These are phyloP conservation scores for Chaetophractus vellerosus DNA, from an alignment of 2,797 vertebrate genomes.

Conservation along the genomic window DNA sequence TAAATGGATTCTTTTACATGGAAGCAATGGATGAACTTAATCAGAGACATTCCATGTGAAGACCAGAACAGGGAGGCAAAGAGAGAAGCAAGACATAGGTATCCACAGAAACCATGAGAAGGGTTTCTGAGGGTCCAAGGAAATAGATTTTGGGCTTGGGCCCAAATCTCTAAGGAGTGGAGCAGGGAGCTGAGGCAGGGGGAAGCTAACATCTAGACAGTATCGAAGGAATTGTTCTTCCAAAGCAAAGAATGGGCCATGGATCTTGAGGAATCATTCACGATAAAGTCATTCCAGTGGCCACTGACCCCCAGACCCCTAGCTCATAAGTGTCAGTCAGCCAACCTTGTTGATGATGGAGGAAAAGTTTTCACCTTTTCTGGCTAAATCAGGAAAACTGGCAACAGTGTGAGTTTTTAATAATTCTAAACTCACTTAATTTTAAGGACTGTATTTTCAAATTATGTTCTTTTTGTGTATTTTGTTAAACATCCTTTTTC, in stretches of 20 bases:
- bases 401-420: neutral
- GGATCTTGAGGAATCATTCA: neutral
- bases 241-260: neutral
- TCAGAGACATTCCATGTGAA: neutral
- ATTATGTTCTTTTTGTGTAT: neutral
- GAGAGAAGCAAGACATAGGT: neutral
- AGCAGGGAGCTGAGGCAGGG: neutral
- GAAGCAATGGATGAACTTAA: neutral
- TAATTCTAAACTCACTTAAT: conserved; percentile 8
- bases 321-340: neutral
- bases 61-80: neutral
- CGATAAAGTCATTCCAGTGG: conserved; percentile 23
- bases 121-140: neutral
- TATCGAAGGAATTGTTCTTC: neutral
- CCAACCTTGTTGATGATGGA: neutral
- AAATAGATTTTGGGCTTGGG: neutral
- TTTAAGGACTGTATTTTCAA: neutral
- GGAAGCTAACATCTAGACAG: neutral
- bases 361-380: neutral
- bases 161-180: conserved; percentile 6
- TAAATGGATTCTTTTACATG: neutral
- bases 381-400: neutral
- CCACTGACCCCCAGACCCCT: neutral
- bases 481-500: conserved; percentile 38
- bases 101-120: neutral